A percentile compares a stretch with the other conserved stretches of the same genome.
These are phyloP conservation scores for Arenaria interpres DNA, from an alignment of 2,113 vertebrate genomes.

Conservation along the genomic window DNA sequence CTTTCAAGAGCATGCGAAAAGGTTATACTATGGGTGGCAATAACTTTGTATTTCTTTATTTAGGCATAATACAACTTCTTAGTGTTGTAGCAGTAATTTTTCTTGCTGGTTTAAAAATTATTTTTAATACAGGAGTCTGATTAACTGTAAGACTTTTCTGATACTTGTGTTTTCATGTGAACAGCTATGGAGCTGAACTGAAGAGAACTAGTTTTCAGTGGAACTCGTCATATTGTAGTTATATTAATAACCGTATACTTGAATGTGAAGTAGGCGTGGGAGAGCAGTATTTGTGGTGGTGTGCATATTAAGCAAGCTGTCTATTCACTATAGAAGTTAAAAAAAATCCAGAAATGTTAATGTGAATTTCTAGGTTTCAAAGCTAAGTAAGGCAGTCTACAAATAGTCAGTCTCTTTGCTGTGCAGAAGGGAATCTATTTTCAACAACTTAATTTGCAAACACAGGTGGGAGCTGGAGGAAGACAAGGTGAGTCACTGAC, in stretches of 20 bases:
- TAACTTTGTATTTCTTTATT: neutral
- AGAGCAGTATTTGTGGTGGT: neutral
- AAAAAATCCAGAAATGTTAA: neutral
- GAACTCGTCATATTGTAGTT: neutral
- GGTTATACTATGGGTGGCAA: neutral
- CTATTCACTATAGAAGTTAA: neutral
- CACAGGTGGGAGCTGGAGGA: neutral
- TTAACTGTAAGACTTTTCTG: neutral
- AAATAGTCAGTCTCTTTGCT: neutral
- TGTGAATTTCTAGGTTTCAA: neutral
- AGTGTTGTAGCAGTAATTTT: neutral
- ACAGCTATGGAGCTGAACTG: neutral
- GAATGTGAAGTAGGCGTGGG: neutral
- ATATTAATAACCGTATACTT: neutral
- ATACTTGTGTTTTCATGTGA: neutral
- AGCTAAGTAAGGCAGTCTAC: neutral
- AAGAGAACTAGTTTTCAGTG: neutral
- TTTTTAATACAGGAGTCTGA: neutral
- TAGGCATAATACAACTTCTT: neutral
- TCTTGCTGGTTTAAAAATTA: neutral
- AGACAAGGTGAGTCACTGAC: neutral
- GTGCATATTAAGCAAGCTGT: neutral
- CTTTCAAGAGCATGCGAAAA: neutral
- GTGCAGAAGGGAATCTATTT: neutral
- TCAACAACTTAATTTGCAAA: neutral